A percentile compares a stretch with the other conserved stretches of the same genome.
Conservation (phyloP, 2,888 invertebrate genomes). For the Euproctis similis region DNA sequence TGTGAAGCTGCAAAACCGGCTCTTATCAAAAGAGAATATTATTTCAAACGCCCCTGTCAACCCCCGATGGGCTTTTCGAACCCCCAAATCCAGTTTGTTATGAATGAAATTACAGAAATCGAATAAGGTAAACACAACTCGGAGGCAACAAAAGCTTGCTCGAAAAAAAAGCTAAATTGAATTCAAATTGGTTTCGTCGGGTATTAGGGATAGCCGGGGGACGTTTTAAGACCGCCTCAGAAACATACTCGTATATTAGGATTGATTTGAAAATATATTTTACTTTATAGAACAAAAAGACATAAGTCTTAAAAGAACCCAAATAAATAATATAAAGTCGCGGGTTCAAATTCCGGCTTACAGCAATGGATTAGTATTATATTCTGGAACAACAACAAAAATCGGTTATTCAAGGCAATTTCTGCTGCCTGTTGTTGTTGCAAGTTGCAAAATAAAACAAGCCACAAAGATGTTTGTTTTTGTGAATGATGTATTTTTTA, state of each 20-base stretch:
- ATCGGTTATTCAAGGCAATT: too few relatives aligned
- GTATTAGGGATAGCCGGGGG: conserved; percentile 72
- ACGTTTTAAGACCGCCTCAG: conserved; percentile 56
- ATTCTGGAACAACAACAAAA: too few relatives aligned
- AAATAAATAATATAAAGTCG: too few relatives aligned
- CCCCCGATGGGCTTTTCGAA: conserved; percentile 69
- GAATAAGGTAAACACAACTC: conserved; percentile 76
- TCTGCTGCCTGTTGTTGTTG: too few relatives aligned
- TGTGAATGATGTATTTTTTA: too few relatives aligned
- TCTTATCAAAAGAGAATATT: conserved; percentile 76
- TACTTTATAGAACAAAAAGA: too few relatives aligned
- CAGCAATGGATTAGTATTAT: too few relatives aligned
- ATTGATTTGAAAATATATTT: too few relatives aligned
- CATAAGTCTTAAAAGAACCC: too few relatives aligned
- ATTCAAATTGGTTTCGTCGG: conserved; percentile 76
- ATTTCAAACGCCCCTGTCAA: conserved; percentile 75
- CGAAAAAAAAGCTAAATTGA: conserved; percentile 75
- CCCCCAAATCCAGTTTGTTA: conserved; percentile 76
- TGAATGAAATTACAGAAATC: conserved; percentile 77
- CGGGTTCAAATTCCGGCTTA: too few relatives aligned
- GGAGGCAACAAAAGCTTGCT: conserved; percentile 73
- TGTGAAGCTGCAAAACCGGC: conserved; percentile 53
- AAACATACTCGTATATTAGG: conserved; percentile 49
- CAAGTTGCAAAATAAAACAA: too few relatives aligned
- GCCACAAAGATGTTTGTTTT: too few relatives aligned